Percentiles rank a stretch among this genome's conserved stretches.
Evolutionary conservation across 1,140 invertebrate species (phyloP).

Genomic region (Drosophila pachea): DNA sequence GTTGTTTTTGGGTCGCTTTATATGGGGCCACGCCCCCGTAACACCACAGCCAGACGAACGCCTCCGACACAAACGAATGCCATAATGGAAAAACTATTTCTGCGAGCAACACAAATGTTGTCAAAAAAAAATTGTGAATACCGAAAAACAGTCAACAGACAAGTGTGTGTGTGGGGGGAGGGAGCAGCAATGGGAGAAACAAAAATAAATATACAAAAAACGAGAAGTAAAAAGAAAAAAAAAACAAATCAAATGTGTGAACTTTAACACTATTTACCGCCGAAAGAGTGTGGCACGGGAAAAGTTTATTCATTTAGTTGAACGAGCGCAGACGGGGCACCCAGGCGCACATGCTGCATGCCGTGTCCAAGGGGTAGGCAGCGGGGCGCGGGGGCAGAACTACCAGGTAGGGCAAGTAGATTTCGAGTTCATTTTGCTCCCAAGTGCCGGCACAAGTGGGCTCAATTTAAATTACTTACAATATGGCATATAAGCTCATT

Average conservation of each 20-base stretch:
- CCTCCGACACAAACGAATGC: constrained; percentile 11
- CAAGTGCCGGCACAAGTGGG: constrained; percentile 43
- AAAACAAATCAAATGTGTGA: constrained; percentile 75
- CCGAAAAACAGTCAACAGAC: constrained; percentile 70
- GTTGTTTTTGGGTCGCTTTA: constrained; percentile 75
- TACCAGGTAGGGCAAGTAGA: constrained; percentile 35
- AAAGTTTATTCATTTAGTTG: constrained; percentile 76
- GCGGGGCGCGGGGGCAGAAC: no score
- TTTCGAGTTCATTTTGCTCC: constrained; percentile 59
- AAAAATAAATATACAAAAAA: constrained; percentile 16
- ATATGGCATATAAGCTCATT: constrained; percentile 51
- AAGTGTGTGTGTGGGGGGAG: constrained; percentile 34
- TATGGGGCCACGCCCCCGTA: constrained; percentile 34
- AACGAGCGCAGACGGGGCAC: constrained; percentile 61
- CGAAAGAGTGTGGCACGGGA: constrained; percentile 69
- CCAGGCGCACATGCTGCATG: constrained; percentile 3
- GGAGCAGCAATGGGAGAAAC: constrained; percentile 27
- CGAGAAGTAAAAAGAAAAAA: constrained; percentile 15
- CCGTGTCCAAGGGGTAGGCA: no score
- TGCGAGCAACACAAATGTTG: constrained; percentile 65
- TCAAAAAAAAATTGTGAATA: constrained; percentile 76
- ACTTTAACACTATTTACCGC: constrained; percentile 76
- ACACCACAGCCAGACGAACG: neutral
- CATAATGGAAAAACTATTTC: constrained; percentile 77
- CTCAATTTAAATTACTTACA: constrained; percentile 66